phyloP scores from a whole-genome alignment of 2,888 invertebrate genomes.

The Panzeria rudis region DNA sequence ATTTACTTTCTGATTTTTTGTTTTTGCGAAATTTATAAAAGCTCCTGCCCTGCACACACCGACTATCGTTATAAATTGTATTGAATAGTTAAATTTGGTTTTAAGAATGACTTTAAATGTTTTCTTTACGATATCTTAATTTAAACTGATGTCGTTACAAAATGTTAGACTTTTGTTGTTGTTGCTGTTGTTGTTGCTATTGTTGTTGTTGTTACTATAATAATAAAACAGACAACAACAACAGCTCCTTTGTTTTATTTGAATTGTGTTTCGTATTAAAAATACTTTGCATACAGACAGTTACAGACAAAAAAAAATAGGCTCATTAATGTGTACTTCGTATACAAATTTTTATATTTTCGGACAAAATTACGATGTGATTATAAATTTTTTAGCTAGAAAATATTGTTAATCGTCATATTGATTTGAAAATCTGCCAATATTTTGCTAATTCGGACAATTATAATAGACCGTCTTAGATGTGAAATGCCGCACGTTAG shows the following conservation, averaged over 20 bases:
- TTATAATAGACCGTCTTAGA: too few species aligned
- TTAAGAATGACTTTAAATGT: slow-evolving; percentile 57
- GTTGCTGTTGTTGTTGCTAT: slow-evolving; percentile 13
- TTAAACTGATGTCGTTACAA: slow-evolving; percentile 62
- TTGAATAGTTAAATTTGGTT: neutral
- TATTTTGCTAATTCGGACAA: too few species aligned
- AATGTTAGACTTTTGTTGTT: slow-evolving; percentile 28
- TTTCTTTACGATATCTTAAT: slow-evolving; percentile 58
- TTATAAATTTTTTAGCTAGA: too few species aligned
- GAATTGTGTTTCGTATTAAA: slow-evolving; percentile 42
- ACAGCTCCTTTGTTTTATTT: slow-evolving; percentile 43
- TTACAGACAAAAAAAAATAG: too few species aligned
- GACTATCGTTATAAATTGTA: neutral
- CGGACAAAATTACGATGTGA: too few species aligned
- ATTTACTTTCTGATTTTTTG: neutral
- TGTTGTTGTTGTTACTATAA: slow-evolving; percentile 43
- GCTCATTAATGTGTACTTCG: too few species aligned
- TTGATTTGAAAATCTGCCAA: too few species aligned
- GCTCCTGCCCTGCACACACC: neutral
- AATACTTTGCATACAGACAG: neutral
- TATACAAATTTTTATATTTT: too few species aligned
- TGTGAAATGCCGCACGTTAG: too few species aligned
- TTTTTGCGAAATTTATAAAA: neutral
- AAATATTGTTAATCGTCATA: too few species aligned
- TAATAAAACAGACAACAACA: slow-evolving; percentile 42